Percentiles rank a stretch among this genome's conserved stretches.
These are phyloP conservation scores for Drosophila orosa DNA, from an alignment of 1,140 invertebrate genomes.

Conservation along the genomic window DNA sequence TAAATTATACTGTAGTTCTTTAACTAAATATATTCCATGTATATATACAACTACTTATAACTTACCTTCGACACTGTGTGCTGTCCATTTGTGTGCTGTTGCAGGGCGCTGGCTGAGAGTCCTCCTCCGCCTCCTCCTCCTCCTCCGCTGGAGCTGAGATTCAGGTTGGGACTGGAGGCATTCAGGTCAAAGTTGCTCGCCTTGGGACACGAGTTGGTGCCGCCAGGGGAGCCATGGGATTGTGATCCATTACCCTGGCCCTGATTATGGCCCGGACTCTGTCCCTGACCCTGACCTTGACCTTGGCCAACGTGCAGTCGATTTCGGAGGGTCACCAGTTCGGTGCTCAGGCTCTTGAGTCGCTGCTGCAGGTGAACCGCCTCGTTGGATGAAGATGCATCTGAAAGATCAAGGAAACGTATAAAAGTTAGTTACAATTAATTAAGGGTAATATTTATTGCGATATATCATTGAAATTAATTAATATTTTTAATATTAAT, in stretches of 20 bases:
- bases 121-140: conserved; percentile 20
- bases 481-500: too few relatives aligned
- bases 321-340: conserved; percentile 94
- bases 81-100: conserved; percentile 68
- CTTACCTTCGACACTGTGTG: conserved; percentile 59
- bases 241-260: conserved; percentile 56
- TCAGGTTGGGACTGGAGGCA: conserved; percentile 76
- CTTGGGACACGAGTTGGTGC: conserved; percentile 33
- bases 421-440: not conserved
- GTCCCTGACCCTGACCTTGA: conserved; percentile 84
- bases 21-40: too few relatives aligned
- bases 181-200: conserved; percentile 67
- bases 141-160: conserved; percentile 35
- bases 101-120: conserved; percentile 63
- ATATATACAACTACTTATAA: too few relatives aligned
- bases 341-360: conserved; percentile 93
- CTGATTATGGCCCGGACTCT: conserved; percentile 73
- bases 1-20: too few relatives aligned
- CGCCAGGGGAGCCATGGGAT: conserved; percentile 39
- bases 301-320: conserved; percentile 90
- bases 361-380: conserved; percentile 95
- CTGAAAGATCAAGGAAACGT: conserved; percentile 85
- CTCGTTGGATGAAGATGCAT: conserved; percentile 96
- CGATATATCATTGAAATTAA: too few relatives aligned
- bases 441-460: too few relatives aligned